These are phyloP conservation scores for Enteromius trimaculatus DNA, from an alignment of 2,797 vertebrate species.

Conservation along the genomic window DNA sequence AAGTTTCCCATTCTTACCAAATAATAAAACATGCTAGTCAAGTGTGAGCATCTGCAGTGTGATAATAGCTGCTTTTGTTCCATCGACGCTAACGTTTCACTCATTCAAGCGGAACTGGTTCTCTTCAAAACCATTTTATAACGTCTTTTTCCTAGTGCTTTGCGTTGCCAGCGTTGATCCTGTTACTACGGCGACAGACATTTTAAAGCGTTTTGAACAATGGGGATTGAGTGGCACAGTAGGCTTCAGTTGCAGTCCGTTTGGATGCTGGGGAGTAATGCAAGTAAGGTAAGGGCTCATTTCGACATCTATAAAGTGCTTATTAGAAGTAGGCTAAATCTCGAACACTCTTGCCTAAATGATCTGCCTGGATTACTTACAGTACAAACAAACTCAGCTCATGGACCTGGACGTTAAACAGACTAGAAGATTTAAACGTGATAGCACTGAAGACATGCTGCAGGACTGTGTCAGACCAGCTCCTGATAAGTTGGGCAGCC, in stretches of 20 bases:
- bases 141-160: conserved; percentile 35
- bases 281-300: conserved; percentile 53
- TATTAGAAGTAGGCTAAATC: background rate
- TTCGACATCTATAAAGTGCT: background rate
- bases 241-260: conserved; percentile 42
- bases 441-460: background rate
- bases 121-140: conserved; percentile 50
- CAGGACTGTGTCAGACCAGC: background rate
- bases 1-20: background rate
- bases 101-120: conserved; percentile 30
- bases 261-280: conserved; percentile 19
- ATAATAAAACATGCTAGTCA: background rate
- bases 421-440: conserved; percentile 5
- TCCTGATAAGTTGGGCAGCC: background rate
- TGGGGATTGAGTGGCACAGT: conserved; percentile 41
- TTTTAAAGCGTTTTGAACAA: conserved; percentile 59
- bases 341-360: background rate
- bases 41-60: background rate
- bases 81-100: background rate
- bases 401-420: conserved; percentile 1
- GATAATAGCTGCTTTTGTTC: conserved; percentile 27
- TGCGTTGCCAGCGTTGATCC: conserved; percentile 39
- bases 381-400: background rate
- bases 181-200: conserved; percentile 57
- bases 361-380: background rate